Evolutionary conservation across 2,113 vertebrate genomes (phyloP), one percentile per base, ranked within the genome.

Genomic region (Menidia beryllina): DNA sequence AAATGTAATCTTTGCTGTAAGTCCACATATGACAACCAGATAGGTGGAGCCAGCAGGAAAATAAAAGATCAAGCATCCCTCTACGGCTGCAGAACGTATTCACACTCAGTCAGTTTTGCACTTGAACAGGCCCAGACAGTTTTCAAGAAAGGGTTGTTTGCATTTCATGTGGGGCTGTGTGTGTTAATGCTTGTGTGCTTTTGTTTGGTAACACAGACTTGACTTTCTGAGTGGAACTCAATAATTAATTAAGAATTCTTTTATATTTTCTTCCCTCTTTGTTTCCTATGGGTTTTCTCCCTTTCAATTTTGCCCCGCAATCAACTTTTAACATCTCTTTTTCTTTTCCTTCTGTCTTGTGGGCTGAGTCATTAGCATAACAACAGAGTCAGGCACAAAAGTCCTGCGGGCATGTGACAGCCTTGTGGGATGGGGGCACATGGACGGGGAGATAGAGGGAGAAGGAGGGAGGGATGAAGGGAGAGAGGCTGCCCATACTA

Each of bases 251-350:
- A 88, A 71, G 78, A 82, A 75, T 92, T 79, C 91, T 91, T 65
- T 91, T 95, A 92, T 90, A 92, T 93, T 92, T 89, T 34, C 91
- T 91, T 84, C 93, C 89, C 91, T 87, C 93, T 92, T 89, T 47
- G 92, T 91, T 88, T 94, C 90, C 93, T 88, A 74, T 86, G 88
- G 84, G 79, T 86, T 88, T 90, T 83, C 71, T 73, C 72, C 77
- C 81, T 88, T 91, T 90, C 76, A 87, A 88, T 71, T 81, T 89
- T 70, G 71, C 91, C 63, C 90, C 92, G 94, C 88, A 93, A 91
- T 89, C 86, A 75, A 95, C 93, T 95, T 95, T 95, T 95, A 96
- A 94, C 93, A 93, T 94, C 89, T 93, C 91, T 84, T n/a, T n/a
- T n/a, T 72, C 34, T 75, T 70, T 84, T 82, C 55, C 63, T 77